A percentile compares a stretch with the other conserved stretches of the same genome.
Evolutionary conservation across 2,113 vertebrate species (phyloP).

Genomic region (Leucoraja erinaceus): DNA sequence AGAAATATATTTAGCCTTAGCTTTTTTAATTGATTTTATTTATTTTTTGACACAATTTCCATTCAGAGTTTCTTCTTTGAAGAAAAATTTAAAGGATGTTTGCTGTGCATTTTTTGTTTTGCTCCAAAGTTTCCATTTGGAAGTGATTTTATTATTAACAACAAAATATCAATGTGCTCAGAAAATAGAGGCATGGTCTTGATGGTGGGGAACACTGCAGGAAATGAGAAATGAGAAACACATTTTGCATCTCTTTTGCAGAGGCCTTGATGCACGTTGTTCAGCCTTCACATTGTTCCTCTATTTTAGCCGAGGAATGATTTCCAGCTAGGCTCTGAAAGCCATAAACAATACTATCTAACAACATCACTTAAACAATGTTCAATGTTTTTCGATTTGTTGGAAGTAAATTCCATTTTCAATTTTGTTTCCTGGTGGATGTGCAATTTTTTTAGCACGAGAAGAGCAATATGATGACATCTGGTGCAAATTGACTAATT

Average conservation of each 20-base stretch:
- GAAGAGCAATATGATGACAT: conserved; percentile 19
- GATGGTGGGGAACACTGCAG: not conserved
- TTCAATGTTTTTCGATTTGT: not conserved
- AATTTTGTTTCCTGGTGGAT: not conserved
- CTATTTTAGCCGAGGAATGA: not conserved
- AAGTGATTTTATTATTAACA: conserved; percentile 21
- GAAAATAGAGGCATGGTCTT: not conserved
- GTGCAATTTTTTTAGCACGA: not conserved
- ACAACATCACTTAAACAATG: not conserved
- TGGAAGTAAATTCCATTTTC: not conserved
- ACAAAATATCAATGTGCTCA: not conserved
- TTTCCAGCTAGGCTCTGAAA: not conserved
- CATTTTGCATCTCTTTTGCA: conserved; percentile 17
- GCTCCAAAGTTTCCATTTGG: not conserved
- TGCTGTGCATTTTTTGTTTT: not conserved
- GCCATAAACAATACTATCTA: not conserved
- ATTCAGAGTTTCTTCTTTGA: not conserved
- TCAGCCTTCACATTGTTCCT: not conserved
- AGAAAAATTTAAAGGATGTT: not conserved
- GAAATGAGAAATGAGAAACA: conserved; percentile 27
- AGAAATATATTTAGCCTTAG: not conserved
- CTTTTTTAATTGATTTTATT: not conserved
- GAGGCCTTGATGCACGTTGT: not conserved
- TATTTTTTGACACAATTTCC: not conserved
- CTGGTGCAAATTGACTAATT: conserved; percentile 19